phyloP scores from a whole-genome alignment of 2,113 vertebrate genomes.

The Eidolon helvum region DNA sequence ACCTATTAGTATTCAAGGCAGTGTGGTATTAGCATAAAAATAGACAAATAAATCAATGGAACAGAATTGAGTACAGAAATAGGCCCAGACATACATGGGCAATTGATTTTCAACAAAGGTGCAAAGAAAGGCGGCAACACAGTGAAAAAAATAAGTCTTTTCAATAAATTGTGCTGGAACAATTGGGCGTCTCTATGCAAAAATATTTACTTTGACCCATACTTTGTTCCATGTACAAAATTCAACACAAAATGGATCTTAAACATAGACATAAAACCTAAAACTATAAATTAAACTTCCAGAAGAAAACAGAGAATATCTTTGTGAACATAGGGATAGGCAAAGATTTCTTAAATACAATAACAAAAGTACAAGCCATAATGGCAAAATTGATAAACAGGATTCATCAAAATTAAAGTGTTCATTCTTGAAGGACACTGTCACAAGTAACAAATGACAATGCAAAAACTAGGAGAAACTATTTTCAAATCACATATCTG shows the following conservation, averaged over 20 bases:
- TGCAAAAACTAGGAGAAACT: background rate
- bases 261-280: background rate
- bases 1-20: background rate
- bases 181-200: background rate
- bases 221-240: background rate
- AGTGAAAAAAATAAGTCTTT: background rate
- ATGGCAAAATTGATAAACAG: background rate
- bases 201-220: background rate
- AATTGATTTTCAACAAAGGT: background rate
- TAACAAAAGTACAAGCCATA: background rate
- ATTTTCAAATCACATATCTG: background rate
- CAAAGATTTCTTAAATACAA: background rate
- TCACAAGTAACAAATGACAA: background rate
- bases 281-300: background rate
- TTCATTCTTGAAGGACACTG: background rate
- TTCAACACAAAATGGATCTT: background rate
- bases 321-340: background rate
- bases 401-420: background rate
- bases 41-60: background rate
- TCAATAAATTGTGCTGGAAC: background rate
- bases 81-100: background rate
- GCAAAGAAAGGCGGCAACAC: background rate
- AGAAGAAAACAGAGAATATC: background rate
- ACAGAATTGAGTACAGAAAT: background rate
- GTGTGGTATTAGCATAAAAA: background rate